phyloP scores from a whole-genome alignment of 2,797 vertebrate genomes.

The Nyctibius grandis region DNA sequence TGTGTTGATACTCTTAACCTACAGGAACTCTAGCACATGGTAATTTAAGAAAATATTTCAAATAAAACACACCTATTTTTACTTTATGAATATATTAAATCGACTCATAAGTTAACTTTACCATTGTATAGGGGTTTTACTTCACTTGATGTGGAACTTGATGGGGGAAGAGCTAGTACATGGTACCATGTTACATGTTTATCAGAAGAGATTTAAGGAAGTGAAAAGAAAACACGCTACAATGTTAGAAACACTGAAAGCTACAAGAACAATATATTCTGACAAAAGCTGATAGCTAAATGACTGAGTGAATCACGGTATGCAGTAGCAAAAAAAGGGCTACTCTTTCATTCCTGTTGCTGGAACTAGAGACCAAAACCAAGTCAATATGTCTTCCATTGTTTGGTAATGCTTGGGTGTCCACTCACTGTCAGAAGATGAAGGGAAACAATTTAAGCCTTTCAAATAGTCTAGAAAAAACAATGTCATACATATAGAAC shows the following conservation, averaged over 20 bases:
- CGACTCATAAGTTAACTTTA: not conserved
- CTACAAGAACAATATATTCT: not conserved
- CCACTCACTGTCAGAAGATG: not conserved
- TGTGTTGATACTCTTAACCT: not conserved
- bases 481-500: not conserved
- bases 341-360: not conserved
- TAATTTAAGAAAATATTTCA: not conserved
- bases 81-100: not conserved
- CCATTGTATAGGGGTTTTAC: not conserved
- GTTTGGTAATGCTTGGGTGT: not conserved
- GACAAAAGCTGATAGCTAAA: not conserved
- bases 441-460: not conserved
- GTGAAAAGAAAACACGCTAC: not conserved
- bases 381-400: not conserved
- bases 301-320: not conserved
- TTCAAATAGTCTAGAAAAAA: not conserved
- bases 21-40: not conserved
- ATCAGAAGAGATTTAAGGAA: not conserved
- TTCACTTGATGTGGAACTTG: not conserved
- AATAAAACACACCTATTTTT: not conserved
- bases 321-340: not conserved
- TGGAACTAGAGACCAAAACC: not conserved
- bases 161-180: not conserved
- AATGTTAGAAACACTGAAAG: not conserved
- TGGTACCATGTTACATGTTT: not conserved